A percentile compares a stretch with the other conserved stretches of the same genome.
These are phyloP conservation scores for Rattus norvegicus DNA, from an alignment of 2,113 vertebrate genomes.

Conservation along the genomic window DNA sequence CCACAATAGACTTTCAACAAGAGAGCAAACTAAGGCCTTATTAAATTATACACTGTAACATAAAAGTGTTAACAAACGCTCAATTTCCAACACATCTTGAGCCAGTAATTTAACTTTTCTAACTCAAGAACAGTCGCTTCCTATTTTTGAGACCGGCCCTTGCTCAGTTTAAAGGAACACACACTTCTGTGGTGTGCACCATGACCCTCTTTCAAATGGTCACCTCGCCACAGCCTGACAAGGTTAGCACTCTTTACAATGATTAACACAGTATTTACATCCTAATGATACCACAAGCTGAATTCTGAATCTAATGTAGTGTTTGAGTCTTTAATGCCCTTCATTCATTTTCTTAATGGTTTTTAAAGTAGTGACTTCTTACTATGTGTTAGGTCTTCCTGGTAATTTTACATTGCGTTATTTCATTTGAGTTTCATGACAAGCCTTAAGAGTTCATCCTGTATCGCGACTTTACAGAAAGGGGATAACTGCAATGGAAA, in stretches of 20 bases:
- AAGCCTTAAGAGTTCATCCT: not conserved
- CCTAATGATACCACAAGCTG: not conserved
- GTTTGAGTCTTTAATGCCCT: not conserved
- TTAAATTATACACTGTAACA: not conserved
- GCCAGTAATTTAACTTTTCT: not conserved
- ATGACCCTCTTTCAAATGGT: not conserved
- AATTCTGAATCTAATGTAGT: not conserved
- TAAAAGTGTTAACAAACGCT: not conserved
- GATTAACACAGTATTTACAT: not conserved
- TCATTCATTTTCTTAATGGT: conserved; percentile 12
- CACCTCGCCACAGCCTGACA: not conserved
- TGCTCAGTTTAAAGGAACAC: not conserved
- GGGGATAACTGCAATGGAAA: not conserved
- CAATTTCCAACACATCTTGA: not conserved
- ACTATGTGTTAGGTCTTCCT: not conserved
- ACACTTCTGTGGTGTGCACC: not conserved
- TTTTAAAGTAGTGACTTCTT: not conserved
- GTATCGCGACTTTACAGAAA: not conserved
- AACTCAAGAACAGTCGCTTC: conserved; percentile 21
- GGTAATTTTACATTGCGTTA: not conserved
- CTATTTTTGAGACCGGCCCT: not conserved
- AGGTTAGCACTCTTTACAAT: not conserved
- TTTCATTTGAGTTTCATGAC: not conserved
- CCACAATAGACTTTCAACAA: not conserved
- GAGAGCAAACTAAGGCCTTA: conserved; percentile 1